Conservation (phyloP, 2,797 vertebrate species). For the Ctenopoma multispine region DNA sequence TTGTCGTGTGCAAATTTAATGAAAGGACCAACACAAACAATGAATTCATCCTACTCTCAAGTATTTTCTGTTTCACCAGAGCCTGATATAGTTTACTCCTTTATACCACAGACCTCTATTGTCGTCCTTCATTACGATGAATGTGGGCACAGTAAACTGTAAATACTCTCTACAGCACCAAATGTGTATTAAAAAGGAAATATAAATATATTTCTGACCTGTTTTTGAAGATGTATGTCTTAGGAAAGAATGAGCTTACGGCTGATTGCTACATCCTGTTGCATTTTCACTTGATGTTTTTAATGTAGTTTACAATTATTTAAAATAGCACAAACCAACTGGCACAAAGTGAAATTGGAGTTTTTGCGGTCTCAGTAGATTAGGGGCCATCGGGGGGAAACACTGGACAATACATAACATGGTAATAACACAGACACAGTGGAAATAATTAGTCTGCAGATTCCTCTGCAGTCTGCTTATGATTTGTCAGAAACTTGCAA, state of each 20-base stretch:
- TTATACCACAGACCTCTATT: constrained; percentile 1
- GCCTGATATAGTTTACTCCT: neutral
- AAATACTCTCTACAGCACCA: neutral
- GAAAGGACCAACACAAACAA: neutral
- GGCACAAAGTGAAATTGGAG: neutral
- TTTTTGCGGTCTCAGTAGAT: neutral
- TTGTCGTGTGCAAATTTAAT: neutral
- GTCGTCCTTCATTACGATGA: constrained; percentile 11
- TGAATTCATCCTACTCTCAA: neutral
- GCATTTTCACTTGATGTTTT: constrained; percentile 2
- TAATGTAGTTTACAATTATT: constrained; percentile 31
- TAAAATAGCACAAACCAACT: constrained; percentile 2
- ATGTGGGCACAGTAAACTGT: neutral
- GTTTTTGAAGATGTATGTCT: neutral
- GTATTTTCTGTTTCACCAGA: neutral
- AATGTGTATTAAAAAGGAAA: neutral
- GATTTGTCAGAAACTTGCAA: neutral
- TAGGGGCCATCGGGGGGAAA: neutral
- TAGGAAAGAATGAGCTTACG: neutral
- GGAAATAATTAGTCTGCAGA: constrained; percentile 1
- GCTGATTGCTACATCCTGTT: neutral
- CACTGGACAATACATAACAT: neutral
- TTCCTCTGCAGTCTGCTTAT: neutral
- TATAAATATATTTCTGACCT: too few relatives aligned
- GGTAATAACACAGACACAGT: neutral